Conservation (phyloP, 2,113 vertebrate genomes). For the Pteronura brasiliensis region DNA sequence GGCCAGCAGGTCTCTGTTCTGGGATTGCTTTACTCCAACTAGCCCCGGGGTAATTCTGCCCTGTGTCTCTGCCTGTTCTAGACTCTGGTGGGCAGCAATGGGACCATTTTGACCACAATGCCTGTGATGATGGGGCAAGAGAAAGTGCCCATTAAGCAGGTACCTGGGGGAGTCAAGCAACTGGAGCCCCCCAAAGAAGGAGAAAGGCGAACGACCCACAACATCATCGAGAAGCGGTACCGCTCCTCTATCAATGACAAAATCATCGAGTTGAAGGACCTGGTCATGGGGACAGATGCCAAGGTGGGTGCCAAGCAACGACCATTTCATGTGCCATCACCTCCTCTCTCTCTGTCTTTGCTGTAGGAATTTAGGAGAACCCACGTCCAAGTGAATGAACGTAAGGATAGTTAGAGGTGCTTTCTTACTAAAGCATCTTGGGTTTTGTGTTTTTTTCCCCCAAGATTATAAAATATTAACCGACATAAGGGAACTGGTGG, state of each 20-base stretch:
- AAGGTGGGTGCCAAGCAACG: conserved; percentile 85
- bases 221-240: conserved; percentile 99
- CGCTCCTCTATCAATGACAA: conserved; percentile 99
- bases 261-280: conserved; percentile 95
- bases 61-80: conserved; percentile 60
- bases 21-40: not conserved
- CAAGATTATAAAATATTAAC: not conserved
- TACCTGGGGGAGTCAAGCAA: conserved; percentile 83
- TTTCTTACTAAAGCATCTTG: not conserved
- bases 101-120: conserved; percentile 95
- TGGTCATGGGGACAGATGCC: conserved; percentile 96
- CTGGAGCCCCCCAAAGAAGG: conserved; percentile 93
- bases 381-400: not conserved
- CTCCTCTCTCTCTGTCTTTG: not conserved
- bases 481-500: not conserved
- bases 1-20: not conserved
- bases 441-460: not conserved
- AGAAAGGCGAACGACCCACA: conserved; percentile 96
- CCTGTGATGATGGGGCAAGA: conserved; percentile 97
- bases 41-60: not conserved
- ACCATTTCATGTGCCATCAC: rapidly evolving
- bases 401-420: not conserved
- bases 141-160: conserved; percentile 97
- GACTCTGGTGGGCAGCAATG: conserved; percentile 94
- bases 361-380: not conserved